Base-by-base conservation (phyloP, 2,113 vertebrate genomes). In the Clarias gariepinus region DNA sequence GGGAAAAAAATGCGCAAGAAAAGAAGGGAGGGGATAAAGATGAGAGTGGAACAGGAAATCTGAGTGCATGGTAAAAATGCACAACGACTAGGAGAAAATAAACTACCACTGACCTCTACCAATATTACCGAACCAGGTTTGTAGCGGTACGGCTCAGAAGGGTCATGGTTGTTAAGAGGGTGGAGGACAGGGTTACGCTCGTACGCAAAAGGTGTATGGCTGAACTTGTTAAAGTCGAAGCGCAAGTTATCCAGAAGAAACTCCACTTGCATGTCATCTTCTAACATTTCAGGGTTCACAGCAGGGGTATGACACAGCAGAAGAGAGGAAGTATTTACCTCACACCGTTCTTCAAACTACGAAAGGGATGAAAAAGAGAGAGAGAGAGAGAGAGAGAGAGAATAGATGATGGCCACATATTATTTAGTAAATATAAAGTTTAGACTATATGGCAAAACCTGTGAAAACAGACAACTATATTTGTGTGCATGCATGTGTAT, bases 101-200 rank as follows among this genome's bases (percentile, higher is more conserved):
- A 52, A 52, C 1, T 3, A 58, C 2, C 19, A 80, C 41, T 87
- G 92, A 99, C 98, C 98, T 99, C 98, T 82, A 99, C 97, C 64
- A 97, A 98, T 71, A 99, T 97, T 93, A 99, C 97, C 4, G 98
- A 99, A 83, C 98, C 97, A 0, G 98, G 98, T 89, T 99, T 99
- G 94, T 99, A 97, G 66, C 96, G 96, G 93, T 98, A 99, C 0
- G 96, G 97, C 47, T 94, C 94, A 85, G 91, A 92, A 33, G 95
- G 95, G 76, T 98, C 96, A 84, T 96, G 96, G 0, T 95, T 93
- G 91, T 97, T 98, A 74, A 99, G 89, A 0, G 93, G 94, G 41
- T 91, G 93, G 83, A 99, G 94, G 30, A 90, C 88, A 1, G 98
- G 97, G 90, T 99, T 96, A 5, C 95, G 94, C 90, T 98, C 95